phyloP scores from a whole-genome alignment of 2,888 invertebrate genomes.

The Baronia brevicornis region DNA sequence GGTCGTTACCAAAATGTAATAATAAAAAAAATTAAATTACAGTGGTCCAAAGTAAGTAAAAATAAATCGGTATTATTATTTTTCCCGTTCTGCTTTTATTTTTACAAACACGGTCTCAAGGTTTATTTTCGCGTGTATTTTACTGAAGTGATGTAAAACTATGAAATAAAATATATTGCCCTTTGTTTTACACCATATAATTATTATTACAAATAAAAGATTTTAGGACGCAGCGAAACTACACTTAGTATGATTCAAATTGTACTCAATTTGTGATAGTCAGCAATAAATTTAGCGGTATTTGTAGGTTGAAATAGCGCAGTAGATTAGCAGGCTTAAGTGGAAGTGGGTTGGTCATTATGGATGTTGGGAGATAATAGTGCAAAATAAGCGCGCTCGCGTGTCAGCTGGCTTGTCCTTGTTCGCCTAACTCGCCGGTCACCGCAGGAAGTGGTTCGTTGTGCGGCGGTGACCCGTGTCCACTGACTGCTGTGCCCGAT shows the following conservation, averaged over 20 bases:
- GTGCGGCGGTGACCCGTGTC: conserved; percentile 59
- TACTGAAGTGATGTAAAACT: too few relatives aligned
- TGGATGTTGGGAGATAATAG: conserved; percentile 15
- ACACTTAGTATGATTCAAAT: background rate
- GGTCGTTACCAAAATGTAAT: too few relatives aligned
- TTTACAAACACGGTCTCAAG: too few relatives aligned
- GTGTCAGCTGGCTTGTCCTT: conserved; percentile 57
- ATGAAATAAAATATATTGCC: too few relatives aligned
- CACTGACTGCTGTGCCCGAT: conserved; percentile 24
- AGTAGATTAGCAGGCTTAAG: conserved; percentile 10
- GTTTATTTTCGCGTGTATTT: too few relatives aligned
- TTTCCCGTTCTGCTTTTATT: too few relatives aligned
- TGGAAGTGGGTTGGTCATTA: conserved; percentile 14
- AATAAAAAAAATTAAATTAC: too few relatives aligned
- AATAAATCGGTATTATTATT: too few relatives aligned
- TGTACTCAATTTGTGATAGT: conserved; percentile 8
- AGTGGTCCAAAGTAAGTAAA: too few relatives aligned
- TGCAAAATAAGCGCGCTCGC: conserved; percentile 25
- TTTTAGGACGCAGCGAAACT: background rate
- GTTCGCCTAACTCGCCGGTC: conserved; percentile 37
- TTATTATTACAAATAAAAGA: too few relatives aligned
- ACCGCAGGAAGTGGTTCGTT: conserved; percentile 65
- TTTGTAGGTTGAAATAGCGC: conserved; percentile 10
- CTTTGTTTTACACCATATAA: too few relatives aligned
- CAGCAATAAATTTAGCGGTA: conserved; percentile 2